Percentiles rank a stretch among this genome's conserved stretches.
phyloP scores from a whole-genome alignment of 2,888 invertebrate species.

The Neuroscelio doddi region DNA sequence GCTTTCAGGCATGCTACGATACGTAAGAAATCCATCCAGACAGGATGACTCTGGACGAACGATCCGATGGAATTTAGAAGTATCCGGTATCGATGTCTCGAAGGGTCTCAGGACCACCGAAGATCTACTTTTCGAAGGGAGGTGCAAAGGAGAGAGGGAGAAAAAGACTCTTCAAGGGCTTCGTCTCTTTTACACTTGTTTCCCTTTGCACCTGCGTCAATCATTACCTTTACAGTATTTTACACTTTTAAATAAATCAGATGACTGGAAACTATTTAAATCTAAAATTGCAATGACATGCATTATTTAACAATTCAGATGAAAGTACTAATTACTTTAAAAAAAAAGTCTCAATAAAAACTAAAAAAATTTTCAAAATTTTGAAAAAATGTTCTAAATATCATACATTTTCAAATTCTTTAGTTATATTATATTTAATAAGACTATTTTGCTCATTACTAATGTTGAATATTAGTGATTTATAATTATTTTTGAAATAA shows the following conservation, averaged over 20 bases:
- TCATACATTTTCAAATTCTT: too few relatives aligned
- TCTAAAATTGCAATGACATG: too few relatives aligned
- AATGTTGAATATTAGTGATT: too few relatives aligned
- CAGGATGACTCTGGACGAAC: constrained; percentile 58
- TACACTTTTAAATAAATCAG: background rate
- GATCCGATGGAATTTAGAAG: constrained; percentile 63
- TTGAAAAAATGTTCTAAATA: too few relatives aligned
- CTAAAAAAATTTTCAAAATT: too few relatives aligned
- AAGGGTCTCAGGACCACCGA: constrained; percentile 43
- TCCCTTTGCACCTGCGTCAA: constrained; percentile 53
- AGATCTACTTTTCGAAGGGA: constrained; percentile 38
- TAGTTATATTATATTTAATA: too few relatives aligned
- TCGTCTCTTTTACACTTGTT: constrained; percentile 49
- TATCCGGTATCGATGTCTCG: constrained; percentile 59
- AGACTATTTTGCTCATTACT: too few relatives aligned
- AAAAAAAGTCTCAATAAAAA: too few relatives aligned
- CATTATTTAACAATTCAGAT: too few relatives aligned
- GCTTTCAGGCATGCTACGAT: constrained; percentile 25
- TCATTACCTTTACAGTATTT: constrained; percentile 8
- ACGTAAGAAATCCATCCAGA: constrained; percentile 53
- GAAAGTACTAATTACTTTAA: too few relatives aligned
- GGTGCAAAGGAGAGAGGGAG: constrained; percentile 16
- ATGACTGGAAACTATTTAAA: too few relatives aligned
- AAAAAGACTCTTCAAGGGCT: constrained; percentile 49
- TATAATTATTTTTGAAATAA: too few relatives aligned